phyloP scores from a whole-genome alignment of 2,888 invertebrate genomes.

The Tetheella fluctuosa region DNA sequence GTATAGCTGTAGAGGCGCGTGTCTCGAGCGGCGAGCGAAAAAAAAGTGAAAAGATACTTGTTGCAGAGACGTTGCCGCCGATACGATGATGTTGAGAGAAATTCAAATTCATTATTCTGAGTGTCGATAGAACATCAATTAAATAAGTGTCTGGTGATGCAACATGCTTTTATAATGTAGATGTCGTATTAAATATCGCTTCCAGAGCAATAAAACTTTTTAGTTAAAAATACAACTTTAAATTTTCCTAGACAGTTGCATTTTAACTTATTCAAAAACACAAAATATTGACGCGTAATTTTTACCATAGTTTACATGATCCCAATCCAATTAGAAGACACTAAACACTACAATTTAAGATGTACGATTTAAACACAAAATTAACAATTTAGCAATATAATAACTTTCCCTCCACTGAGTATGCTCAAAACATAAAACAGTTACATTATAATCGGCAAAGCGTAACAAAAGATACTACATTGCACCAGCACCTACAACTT shows the following conservation, averaged over 20 bases:
- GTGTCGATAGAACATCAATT: constrained; percentile 53
- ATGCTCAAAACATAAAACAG: constrained; percentile 46
- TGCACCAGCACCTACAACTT: constrained; percentile 33
- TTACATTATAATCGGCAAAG: constrained; percentile 69
- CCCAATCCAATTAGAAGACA: not conserved
- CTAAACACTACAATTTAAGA: constrained; percentile 32
- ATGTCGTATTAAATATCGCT: not conserved
- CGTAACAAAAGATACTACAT: constrained; percentile 46
- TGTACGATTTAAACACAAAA: constrained; percentile 7
- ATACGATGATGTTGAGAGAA: constrained; percentile 65
- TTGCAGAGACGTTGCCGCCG: constrained; percentile 57
- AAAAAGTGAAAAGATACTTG: constrained; percentile 78
- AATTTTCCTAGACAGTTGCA: too few relatives aligned
- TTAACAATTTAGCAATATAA: constrained; percentile 55
- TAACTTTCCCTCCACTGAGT: constrained; percentile 61
- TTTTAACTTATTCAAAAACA: too few relatives aligned
- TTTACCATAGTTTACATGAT: not conserved
- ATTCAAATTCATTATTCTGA: constrained; percentile 62
- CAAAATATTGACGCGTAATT: not conserved
- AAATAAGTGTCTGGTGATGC: constrained; percentile 42
- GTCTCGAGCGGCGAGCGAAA: constrained; percentile 69
- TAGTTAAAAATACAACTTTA: not conserved
- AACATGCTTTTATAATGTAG: constrained; percentile 21
- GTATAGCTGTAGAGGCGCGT: constrained; percentile 67
- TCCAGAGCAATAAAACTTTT: not conserved